Conservation (phyloP, 2,797 vertebrate genomes). For the Pogoniulus pusillus region DNA sequence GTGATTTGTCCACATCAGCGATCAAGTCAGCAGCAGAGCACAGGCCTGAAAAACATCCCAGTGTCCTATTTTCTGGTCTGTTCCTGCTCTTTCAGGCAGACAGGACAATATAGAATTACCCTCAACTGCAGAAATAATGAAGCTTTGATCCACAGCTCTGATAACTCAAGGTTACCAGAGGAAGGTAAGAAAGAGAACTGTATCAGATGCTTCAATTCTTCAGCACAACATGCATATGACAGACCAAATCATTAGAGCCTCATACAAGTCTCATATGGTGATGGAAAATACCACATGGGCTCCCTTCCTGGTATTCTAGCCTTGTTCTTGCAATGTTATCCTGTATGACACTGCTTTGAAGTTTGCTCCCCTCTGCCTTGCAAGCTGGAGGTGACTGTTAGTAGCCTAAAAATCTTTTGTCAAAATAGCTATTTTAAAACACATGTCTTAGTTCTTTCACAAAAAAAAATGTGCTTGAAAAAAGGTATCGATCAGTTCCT, state of each 20-base stretch:
- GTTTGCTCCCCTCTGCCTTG: neutral
- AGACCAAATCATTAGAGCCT: neutral
- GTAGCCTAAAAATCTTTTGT: neutral
- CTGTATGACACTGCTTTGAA: neutral
- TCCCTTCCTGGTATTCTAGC: neutral
- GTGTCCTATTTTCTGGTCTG: neutral
- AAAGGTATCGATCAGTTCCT: neutral
- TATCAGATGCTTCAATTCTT: neutral
- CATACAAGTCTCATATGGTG: neutral
- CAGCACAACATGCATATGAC: neutral
- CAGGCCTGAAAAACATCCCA: neutral
- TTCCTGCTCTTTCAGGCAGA: neutral
- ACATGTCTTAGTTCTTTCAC: neutral
- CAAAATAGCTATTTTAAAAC: neutral
- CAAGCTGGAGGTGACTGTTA: neutral
- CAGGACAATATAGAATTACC: neutral
- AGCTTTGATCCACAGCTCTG: neutral
- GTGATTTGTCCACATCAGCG: neutral
- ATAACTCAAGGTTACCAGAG: neutral
- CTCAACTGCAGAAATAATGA: neutral
- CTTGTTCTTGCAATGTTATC: neutral
- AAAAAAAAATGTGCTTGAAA: neutral
- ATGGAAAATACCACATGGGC: neutral
- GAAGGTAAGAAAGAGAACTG: neutral
- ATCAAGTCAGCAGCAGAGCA: neutral